Evolutionary conservation across 2,888 invertebrate genomes (phyloP).

Genomic region (Sminthurinus aureus): DNA sequence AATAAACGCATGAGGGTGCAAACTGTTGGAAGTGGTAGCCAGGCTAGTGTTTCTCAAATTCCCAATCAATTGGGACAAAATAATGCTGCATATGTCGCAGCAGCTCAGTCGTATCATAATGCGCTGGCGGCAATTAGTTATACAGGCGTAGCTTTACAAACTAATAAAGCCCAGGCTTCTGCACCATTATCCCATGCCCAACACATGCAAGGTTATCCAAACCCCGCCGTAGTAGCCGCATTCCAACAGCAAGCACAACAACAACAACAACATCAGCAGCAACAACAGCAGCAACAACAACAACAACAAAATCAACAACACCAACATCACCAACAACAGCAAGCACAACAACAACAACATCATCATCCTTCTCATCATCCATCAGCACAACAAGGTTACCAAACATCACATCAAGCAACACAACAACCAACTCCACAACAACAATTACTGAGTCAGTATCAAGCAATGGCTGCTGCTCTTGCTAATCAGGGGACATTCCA

Average conservation of each 20-base stretch:
- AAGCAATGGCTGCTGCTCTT: slow-evolving; percentile 57
- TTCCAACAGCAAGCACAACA: slow-evolving; percentile 48
- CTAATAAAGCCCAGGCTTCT: slow-evolving; percentile 56
- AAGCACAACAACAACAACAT: slow-evolving; percentile 53
- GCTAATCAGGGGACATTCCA: slow-evolving; percentile 56
- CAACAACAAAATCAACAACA: slow-evolving; percentile 52
- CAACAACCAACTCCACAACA: slow-evolving; percentile 52
- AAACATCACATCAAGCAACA: slow-evolving; percentile 54
- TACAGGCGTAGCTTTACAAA: slow-evolving; percentile 74
- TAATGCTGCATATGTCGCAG: slow-evolving; percentile 60
- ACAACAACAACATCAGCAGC: slow-evolving; percentile 49
- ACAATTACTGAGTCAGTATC: slow-evolving; percentile 54
- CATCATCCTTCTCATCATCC: too few species aligned
- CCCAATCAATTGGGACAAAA: slow-evolving; percentile 51
- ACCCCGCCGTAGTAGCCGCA: slow-evolving; percentile 30
- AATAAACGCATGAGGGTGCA: slow-evolving; percentile 57
- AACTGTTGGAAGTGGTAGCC: slow-evolving; percentile 31
- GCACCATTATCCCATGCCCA: slow-evolving; percentile 36
- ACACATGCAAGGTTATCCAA: slow-evolving; percentile 30
- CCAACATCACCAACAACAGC: slow-evolving; percentile 54
- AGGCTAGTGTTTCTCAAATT: slow-evolving; percentile 38
- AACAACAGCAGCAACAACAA: slow-evolving; percentile 55
- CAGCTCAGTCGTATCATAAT: slow-evolving; percentile 61
- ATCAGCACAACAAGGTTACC: slow-evolving; percentile 45
- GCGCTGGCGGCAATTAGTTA: slow-evolving; percentile 73